Base-by-base conservation (phyloP, 2,888 invertebrate genomes). In the Furcula furcula region DNA sequence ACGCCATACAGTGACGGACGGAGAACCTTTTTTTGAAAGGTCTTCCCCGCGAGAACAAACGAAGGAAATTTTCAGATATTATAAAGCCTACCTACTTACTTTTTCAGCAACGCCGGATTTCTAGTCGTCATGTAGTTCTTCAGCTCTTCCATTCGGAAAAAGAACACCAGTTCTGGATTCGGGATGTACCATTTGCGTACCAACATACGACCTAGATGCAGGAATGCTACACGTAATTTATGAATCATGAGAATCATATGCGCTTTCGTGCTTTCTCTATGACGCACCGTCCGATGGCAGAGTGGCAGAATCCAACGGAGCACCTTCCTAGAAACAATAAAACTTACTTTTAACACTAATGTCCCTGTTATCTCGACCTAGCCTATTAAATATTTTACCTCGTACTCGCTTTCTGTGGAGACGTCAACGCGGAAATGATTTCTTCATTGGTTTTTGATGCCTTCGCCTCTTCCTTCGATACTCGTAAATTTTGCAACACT, bases 261-360 rank as follows among this genome's bases (percentile, higher is more conserved):
- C 2, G 92, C 91, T 68, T 95, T 95, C 0, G 94, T 93, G 43
- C 76, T 72, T 73, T 95, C 95, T 34, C 95, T 84, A 16, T 86
- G 72, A 0, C 89, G 87, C 0, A 95, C 93, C 1, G 91, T 90
- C 4, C 81, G 81, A 11, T 92, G 90, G 36, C 91, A 91, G 27
- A 90, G 79, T 0, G 92, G 92, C 13, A 94, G 69, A 0, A 94
- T 35, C 70, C 90, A 91, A 23, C 89, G 84, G n/a, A 94, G 69
- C 0, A 92, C 65, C 55, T 75, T 84, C 52, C 93, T 93, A 65
- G 6, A 56, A 62, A 31, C 2, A 13, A 13, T 7, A 14, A 13
- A 13, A n/a, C 4, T 9, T 11, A 23, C 7, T 11, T 23, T 2
- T 4, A 12, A 10, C 23, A 23, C 11, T 23, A 23, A 3, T 2